Conservation (phyloP, 2,888 invertebrate species). For the Oligia fasciuncula region DNA sequence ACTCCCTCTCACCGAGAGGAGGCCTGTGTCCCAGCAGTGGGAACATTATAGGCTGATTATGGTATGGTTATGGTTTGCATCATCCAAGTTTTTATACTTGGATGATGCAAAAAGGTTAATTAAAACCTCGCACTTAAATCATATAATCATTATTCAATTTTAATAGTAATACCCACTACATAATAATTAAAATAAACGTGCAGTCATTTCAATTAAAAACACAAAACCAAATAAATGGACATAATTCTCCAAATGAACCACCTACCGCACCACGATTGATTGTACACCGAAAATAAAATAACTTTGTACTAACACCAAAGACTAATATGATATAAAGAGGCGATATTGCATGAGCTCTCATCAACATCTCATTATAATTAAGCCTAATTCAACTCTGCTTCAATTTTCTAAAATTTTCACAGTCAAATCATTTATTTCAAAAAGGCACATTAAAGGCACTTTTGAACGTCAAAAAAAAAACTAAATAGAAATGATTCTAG, state of each 20-base stretch:
- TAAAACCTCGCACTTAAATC: background rate
- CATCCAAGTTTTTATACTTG: background rate
- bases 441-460: too few relatives aligned
- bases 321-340: conserved; percentile 33
- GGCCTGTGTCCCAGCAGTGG: too few relatives aligned
- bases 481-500: too few relatives aligned
- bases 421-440: too few relatives aligned
- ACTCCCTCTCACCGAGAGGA: too few relatives aligned
- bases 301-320: conserved; percentile 46
- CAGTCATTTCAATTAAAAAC: conserved; percentile 25
- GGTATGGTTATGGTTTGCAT: too few relatives aligned
- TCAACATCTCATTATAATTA: background rate
- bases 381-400: background rate
- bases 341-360: background rate
- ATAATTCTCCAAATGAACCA: conserved; percentile 54
- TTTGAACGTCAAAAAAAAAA: too few relatives aligned
- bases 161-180: background rate
- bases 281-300: conserved; percentile 52
- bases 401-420: too few relatives aligned
- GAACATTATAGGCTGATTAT: too few relatives aligned
- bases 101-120: too few relatives aligned
- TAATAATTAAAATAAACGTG: conserved; percentile 30
- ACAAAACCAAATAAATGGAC: conserved; percentile 37
- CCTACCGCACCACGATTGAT: conserved; percentile 41
- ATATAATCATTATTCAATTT: background rate